Percentiles rank a stretch among this genome's conserved stretches.
Evolutionary conservation across 1,140 invertebrate species (phyloP).

Genomic region (Calephelis virginiensis): DNA sequence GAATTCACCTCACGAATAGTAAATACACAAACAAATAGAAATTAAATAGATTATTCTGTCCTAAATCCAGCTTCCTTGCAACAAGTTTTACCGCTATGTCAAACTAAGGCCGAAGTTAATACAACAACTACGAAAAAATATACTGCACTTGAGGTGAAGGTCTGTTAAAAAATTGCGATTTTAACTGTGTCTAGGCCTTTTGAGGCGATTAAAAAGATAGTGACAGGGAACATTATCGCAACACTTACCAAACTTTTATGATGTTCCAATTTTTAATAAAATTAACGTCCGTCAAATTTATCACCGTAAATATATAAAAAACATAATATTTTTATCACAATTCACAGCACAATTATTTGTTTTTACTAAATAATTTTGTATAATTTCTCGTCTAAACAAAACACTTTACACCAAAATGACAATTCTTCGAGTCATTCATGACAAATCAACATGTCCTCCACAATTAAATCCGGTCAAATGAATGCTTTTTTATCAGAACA

Average conservation of each 20-base stretch:
- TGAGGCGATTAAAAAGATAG: slow-evolving; percentile 51
- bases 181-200: slow-evolving; percentile 47
- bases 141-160: slow-evolving; percentile 41
- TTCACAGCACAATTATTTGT: slow-evolving; percentile 56
- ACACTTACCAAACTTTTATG: slow-evolving; percentile 69
- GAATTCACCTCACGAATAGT: slow-evolving; percentile 41
- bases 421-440: slow-evolving; percentile 67
- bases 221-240: slow-evolving; percentile 61
- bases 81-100: slow-evolving; percentile 42
- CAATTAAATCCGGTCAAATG: slow-evolving; percentile 58
- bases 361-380: slow-evolving; percentile 68
- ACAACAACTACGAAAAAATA: slow-evolving; percentile 22
- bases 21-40: slow-evolving; percentile 52
- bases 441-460: slow-evolving; percentile 76
- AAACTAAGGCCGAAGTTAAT: slow-evolving; percentile 30
- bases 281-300: slow-evolving; percentile 36
- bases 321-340: slow-evolving; percentile 62
- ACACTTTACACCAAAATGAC: slow-evolving; percentile 75
- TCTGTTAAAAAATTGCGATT: slow-evolving; percentile 31
- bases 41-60: slow-evolving; percentile 45
- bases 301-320: slow-evolving; percentile 60
- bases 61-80: slow-evolving; percentile 47
- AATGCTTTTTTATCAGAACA: too few species aligned
- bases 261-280: slow-evolving; percentile 32
- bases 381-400: slow-evolving; percentile 64